Conservation (phyloP, 1,140 invertebrate genomes). For the Harpegnathos saltator region DNA sequence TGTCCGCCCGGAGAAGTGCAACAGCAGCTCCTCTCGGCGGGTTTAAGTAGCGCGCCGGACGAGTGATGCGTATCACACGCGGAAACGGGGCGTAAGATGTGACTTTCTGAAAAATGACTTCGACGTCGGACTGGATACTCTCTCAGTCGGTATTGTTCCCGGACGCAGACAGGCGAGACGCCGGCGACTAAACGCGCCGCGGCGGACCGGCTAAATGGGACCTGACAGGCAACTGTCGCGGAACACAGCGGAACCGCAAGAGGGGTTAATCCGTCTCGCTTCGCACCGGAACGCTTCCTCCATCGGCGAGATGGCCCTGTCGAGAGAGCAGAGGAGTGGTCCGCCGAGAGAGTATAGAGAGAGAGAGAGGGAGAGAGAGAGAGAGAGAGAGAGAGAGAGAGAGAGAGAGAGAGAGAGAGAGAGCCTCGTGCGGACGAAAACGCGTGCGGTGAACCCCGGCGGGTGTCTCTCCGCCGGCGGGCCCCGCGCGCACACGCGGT, state of each 20-base stretch:
- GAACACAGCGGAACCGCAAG: conserved; percentile 56
- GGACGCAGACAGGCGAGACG: conserved; percentile 15
- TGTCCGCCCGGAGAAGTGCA: not conserved
- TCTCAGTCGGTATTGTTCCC: conserved; percentile 44
- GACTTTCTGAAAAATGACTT: conserved; percentile 57
- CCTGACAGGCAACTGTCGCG: conserved; percentile 55
- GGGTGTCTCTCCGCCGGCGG: not conserved
- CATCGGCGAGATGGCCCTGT: conserved; percentile 8
- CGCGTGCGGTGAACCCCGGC: conserved; percentile 47
- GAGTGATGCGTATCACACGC: conserved; percentile 6
- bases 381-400: conserved; percentile 6
- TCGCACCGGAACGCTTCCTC: conserved; percentile 42
- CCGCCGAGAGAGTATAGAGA: not conserved
- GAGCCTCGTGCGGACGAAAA: conserved; percentile 8
- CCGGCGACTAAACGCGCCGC: conserved; percentile 28
- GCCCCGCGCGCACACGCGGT: conserved; percentile 8
- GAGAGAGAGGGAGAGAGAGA: not conserved
- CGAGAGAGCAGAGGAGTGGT: not conserved
- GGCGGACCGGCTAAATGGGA: conserved; percentile 42
- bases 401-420: not conserved
- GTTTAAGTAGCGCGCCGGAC: conserved; percentile 16
- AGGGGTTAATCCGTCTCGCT: conserved; percentile 51
- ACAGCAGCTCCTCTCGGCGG: not conserved
- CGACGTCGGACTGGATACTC: conserved; percentile 30
- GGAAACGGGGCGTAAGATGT: conserved; percentile 38